Evolutionary conservation across 2,888 invertebrate species (phyloP), one percentile per base, ranked within the genome.

Genomic region (Troglohyphantes excavatus): DNA sequence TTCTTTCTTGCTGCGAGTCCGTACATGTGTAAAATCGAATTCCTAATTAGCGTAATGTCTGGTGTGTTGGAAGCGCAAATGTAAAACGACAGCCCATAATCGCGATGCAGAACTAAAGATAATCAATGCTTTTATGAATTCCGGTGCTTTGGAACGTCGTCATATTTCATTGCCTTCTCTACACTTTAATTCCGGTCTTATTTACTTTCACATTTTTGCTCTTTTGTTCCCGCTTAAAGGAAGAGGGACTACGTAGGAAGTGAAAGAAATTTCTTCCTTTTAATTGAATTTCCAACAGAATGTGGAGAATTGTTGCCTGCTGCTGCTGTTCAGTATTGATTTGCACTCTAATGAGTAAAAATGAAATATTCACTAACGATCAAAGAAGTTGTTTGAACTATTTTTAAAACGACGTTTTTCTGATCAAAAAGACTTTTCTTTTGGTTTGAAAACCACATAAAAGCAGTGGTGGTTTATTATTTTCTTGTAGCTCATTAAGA

Each of bases 41-140:
- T 73, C 46, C 79, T 87, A 87, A 87, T 87, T 87, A 87, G 86
- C 79, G 63, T 87, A 86, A 78, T 86, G 86, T 78, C 68, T 78
- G 79, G 72, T 63, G 63, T 79, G 59, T 68, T 33, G 68, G 70
- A 68, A 29, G 73, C 17, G 33, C 43, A 79, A 81, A 88, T 88
- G 65, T 21, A 53, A 67, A 82, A 81, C 63, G 81, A 81, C 81
- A 88, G 79, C 29, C 81, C 26, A 65, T 88, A 81, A 88, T 88
- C 73, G 73, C 67, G 39, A 75, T 21, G 87, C 43, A 46, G 79
- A 87, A 73, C 67, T 65, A 88, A 73, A 81, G 81, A 81, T 81
- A 88, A 82, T 82, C 87, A 81, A 88, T 82, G 72, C 61, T 76
- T 79, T 65, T 63, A 73, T 29, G 63, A 29, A 63, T 87, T 72